Evolutionary conservation across 2,888 invertebrate genomes (phyloP), one percentile per base, ranked within the genome.

Genomic region (Ischnura elegans): DNA sequence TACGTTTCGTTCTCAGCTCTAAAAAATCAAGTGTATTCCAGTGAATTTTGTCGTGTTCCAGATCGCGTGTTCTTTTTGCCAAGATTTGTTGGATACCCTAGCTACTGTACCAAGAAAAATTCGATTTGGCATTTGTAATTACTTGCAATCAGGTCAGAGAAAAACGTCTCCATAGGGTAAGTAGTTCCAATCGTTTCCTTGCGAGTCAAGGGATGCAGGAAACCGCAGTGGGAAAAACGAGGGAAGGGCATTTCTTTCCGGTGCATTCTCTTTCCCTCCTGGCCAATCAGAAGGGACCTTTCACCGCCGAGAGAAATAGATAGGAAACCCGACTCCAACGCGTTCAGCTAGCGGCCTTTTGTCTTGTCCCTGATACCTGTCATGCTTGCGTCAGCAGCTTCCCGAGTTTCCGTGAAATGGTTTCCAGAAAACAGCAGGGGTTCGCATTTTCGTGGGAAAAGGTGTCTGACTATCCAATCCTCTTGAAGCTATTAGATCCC

Each of bases 341-440:
- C 76, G 76, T 29, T 76, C 76, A 76, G 36, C 36, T 76, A 10
- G 76, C 76, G 36, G 13, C 10, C 76, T 36, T 36, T 76, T 76
- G 76, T 76, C 36, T 76, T 36, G 76, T 36, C 29, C 16, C 36
- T 76, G 76, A 36, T 10, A 29, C 13, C 76, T 76, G 76, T 76
- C 76, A 76, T 76, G 76, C 76, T 76, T n/a, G 36, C 76, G 36
- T 76, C 76, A 76, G 76, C 76, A 76, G 36, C 76, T 76, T 76
- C 36, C 76, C 76, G 29, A 76, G 76, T 76, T 76, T 76, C 76
- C 76, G 29, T 36, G 36, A 36, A 76, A 25, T 76, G 76, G 76
- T 76, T 76, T 76, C 36, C 76, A 36, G 25, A 76, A 36, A 76
- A 16, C 13, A 76, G 61, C 61, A 25, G 61, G 61, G 61, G 61